A percentile compares a stretch with the other conserved stretches of the same genome.
Conservation (phyloP, 2,888 invertebrate species). For the Trissolcus japonicus region DNA sequence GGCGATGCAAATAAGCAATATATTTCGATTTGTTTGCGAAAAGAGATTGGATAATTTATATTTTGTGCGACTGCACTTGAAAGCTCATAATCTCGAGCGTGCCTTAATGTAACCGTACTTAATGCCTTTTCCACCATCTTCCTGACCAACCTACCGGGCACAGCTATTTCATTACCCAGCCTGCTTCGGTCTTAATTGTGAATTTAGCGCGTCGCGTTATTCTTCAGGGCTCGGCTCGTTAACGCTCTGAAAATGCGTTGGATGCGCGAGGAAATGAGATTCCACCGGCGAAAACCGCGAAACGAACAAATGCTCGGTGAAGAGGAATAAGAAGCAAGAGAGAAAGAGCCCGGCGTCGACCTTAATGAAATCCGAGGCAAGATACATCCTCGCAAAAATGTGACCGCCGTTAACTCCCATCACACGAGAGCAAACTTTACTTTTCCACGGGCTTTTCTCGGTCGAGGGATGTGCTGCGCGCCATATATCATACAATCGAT, state of each 20-base stretch:
- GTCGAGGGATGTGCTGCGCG: constrained; percentile 35
- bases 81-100: constrained; percentile 53
- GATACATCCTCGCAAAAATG: constrained; percentile 53
- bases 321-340: constrained; percentile 51
- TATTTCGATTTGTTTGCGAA: constrained; percentile 33
- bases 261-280: constrained; percentile 67
- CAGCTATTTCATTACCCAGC: constrained; percentile 63
- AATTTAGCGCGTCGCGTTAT: constrained; percentile 67
- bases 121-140: constrained; percentile 53
- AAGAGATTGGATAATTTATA: constrained; percentile 46
- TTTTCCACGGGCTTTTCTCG: constrained; percentile 19
- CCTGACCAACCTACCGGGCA: constrained; percentile 48
- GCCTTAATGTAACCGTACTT: constrained; percentile 52
- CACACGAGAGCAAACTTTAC: constrained; percentile 36
- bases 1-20: constrained; percentile 28
- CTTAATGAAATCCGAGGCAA: constrained; percentile 56
- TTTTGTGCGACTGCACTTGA: constrained; percentile 46
- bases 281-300: constrained; percentile 63
- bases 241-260: constrained; percentile 62
- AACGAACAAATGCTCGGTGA: constrained; percentile 61
- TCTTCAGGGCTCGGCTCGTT: constrained; percentile 62
- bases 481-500: constrained; percentile 44
- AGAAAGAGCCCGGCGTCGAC: constrained; percentile 52
- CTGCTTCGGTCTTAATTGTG: constrained; percentile 66
- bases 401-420: constrained; percentile 31